phyloP scores from a whole-genome alignment of 2,888 invertebrate species.

The Slavum lentiscoides region DNA sequence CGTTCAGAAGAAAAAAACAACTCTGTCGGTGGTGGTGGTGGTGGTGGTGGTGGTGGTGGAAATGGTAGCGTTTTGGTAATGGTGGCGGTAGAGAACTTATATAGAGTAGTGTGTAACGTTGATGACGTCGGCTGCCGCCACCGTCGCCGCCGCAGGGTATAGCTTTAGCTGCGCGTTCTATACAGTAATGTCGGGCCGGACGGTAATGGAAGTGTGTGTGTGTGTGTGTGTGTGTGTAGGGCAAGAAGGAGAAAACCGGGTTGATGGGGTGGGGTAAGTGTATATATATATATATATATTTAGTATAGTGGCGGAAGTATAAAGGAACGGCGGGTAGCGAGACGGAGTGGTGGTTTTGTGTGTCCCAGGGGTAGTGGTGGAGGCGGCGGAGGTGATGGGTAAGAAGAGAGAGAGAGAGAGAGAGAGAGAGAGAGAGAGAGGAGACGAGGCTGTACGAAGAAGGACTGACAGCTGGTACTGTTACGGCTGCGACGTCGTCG shows the following conservation, averaged over 20 bases:
- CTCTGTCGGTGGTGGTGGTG: slow-evolving; percentile 54
- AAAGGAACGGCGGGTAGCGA: slow-evolving; percentile 56
- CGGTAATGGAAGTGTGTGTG: slow-evolving; percentile 34
- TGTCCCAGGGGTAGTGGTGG: slow-evolving; percentile 34
- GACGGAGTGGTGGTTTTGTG: slow-evolving; percentile 56
- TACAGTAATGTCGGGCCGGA: slow-evolving; percentile 33
- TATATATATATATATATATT: slow-evolving; percentile 1
- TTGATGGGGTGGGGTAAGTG: too few relatives aligned
- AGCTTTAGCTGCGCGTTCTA: slow-evolving; percentile 28
- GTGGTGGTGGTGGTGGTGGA: slow-evolving; percentile 56
- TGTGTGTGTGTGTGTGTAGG: too few relatives aligned
- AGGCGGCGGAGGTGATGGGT: too few relatives aligned
- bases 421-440: too few relatives aligned
- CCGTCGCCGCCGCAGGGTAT: slow-evolving; percentile 31
- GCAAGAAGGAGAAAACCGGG: slow-evolving; percentile 14
- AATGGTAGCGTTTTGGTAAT: slow-evolving; percentile 56
- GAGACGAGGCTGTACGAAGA: slow-evolving; percentile 48
- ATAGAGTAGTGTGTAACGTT: slow-evolving; percentile 55
- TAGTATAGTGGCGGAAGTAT: slow-evolving; percentile 16
- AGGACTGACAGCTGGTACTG: slow-evolving; percentile 51
- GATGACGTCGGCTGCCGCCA: slow-evolving; percentile 36
- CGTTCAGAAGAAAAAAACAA: background rate
- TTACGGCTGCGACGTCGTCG: slow-evolving; percentile 37
- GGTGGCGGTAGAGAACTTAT: slow-evolving; percentile 55
- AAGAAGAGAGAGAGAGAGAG: too few relatives aligned